Conservation (phyloP, 2,113 vertebrate species). For the Bambusicola thoracicus region DNA sequence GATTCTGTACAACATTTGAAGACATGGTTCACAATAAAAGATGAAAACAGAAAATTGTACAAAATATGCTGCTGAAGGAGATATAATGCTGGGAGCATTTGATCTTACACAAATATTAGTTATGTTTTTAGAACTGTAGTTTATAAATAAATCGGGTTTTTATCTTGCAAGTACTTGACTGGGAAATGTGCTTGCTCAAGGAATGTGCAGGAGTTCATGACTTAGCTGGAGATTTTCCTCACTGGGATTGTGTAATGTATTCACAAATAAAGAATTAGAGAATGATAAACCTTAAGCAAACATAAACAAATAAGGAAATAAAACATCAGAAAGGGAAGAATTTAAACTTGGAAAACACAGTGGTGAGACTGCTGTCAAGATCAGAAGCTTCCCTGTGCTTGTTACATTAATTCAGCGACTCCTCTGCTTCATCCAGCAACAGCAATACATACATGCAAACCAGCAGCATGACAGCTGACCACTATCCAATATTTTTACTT, state of each 20-base stretch:
- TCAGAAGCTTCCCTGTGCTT: background rate
- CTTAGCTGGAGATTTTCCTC: background rate
- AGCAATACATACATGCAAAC: background rate
- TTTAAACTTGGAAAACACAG: background rate
- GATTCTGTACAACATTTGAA: background rate
- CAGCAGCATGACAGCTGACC: background rate
- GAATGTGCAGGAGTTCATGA: background rate
- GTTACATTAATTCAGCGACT: background rate
- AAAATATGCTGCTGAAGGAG: background rate
- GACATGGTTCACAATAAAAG: background rate
- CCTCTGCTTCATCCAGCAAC: background rate
- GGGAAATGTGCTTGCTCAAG: background rate
- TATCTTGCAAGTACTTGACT: background rate
- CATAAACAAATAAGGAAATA: background rate
- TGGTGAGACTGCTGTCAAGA: background rate
- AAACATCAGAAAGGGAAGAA: background rate
- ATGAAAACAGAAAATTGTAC: background rate
- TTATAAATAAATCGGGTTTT: background rate
- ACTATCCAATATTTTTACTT: background rate
- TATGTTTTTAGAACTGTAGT: background rate
- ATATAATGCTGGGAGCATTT: background rate
- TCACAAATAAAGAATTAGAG: background rate
- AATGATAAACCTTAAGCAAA: background rate
- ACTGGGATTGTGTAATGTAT: background rate
- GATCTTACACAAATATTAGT: background rate